Percentiles rank a stretch among this genome's conserved stretches.
Conservation (phyloP, 2,888 invertebrate genomes). For the Netelia melanura region DNA sequence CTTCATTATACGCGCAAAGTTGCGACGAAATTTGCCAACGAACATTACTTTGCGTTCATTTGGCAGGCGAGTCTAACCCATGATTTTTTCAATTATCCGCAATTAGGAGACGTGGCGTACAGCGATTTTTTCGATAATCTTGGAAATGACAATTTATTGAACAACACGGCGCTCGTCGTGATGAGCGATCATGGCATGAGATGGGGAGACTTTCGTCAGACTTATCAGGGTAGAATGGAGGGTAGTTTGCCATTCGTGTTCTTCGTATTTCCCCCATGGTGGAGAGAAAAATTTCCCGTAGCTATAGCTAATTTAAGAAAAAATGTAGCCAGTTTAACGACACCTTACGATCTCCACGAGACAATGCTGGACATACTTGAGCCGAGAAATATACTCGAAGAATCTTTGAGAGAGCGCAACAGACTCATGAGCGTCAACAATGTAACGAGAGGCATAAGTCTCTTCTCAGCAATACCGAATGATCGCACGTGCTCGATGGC, state of each 20-base stretch:
- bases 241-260: constrained; percentile 94
- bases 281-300: constrained; percentile 87
- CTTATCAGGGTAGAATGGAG: constrained; percentile 94
- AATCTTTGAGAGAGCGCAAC: constrained; percentile 82
- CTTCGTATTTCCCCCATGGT: constrained; percentile 90
- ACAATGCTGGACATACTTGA: constrained; percentile 90
- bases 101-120: constrained; percentile 90
- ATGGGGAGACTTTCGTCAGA: constrained; percentile 93
- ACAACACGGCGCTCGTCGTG: constrained; percentile 89
- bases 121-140: constrained; percentile 86
- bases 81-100: constrained; percentile 93
- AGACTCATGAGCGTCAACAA: constrained; percentile 78
- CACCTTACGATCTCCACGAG: constrained; percentile 93
- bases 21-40: constrained; percentile 86
- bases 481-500: constrained; percentile 92
- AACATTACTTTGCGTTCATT: constrained; percentile 92
- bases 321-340: constrained; percentile 91
- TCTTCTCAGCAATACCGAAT: constrained; percentile 90
- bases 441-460: constrained; percentile 88
- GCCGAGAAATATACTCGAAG: constrained; percentile 84
- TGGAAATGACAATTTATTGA: constrained; percentile 86
- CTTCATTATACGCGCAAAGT: constrained; percentile 90
- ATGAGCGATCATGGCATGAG: constrained; percentile 97
- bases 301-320: constrained; percentile 88
- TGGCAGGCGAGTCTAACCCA: constrained; percentile 95